Evolutionary conservation across 2,113 vertebrate genomes (phyloP), one percentile per base, ranked within the genome.

Genomic region (Triplophysa tibetana): DNA sequence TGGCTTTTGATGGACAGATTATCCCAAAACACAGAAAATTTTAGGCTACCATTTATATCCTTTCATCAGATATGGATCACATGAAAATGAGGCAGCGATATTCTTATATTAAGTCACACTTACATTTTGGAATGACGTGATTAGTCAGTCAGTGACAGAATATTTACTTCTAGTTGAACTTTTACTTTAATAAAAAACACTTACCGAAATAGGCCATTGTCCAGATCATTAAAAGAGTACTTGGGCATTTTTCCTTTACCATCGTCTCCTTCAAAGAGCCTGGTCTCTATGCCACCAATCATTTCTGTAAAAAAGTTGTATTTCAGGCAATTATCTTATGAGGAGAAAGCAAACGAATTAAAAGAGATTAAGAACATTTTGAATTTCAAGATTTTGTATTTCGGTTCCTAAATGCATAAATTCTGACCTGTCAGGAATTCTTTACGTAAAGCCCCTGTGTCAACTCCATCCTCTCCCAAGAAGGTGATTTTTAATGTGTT

Each of bases 211-310:
- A 65, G 63, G 63, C 17, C 63, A 65, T 65, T 65, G 63, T 65
- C 63, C 38, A 38, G 7, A 41, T 41, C 29, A 65, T 65, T 65
- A 14, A 64, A 8, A 8, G 33, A 66, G 9, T 66, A 41, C 11
- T 66, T 66, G 38, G 63, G 63, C 33, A 66, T n/a, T 66, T 66
- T 66, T 11, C 60, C 60, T 62, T 62, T 62, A 19, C 63, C 63
- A 16, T 65, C 29, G 33, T 65, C 63, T 19, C 33, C 63, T 66
- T 66, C 63, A 10, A 41, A 66, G 63, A 66, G 33, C 4, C 33
- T 11, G 17, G 33, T 66, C 63, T 66, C 63, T 66, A 66, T 65
- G 29, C 33, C 33, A 19, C 63, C 63, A 63, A 63, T 41, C 10
- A 17, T 10, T 10, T 1, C 7, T n/a, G 41, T 0, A 38, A 64